These are phyloP conservation scores for Tenthredo amoena DNA, from an alignment of 2,888 invertebrate genomes.

Conservation along the genomic window DNA sequence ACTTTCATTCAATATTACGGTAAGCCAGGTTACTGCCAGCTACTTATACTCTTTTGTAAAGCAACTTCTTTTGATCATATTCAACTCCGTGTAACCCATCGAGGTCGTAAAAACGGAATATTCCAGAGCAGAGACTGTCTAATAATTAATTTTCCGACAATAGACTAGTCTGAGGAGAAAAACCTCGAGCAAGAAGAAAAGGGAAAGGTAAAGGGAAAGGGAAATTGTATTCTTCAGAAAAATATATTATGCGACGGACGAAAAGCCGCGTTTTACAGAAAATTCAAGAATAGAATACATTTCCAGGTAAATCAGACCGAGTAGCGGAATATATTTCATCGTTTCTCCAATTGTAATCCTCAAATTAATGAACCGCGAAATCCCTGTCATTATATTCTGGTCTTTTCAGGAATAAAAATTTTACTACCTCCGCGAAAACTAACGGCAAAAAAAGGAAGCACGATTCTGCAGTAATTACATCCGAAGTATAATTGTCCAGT, in stretches of 20 bases:
- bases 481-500: not conserved
- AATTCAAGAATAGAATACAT: constrained; percentile 20
- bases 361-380: not conserved
- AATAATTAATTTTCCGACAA: constrained; percentile 42
- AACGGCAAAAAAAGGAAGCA: not conserved
- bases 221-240: constrained; percentile 19
- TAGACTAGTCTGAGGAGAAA: constrained; percentile 7
- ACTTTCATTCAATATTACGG: not conserved
- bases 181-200: not conserved
- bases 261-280: not conserved
- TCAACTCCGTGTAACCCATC: not conserved
- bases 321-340: not conserved
- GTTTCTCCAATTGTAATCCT: not conserved
- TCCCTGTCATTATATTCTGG: not conserved
- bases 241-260: constrained; percentile 4
- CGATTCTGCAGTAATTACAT: not conserved
- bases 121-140: not conserved
- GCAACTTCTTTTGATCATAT: constrained; percentile 33
- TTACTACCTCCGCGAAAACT: not conserved
- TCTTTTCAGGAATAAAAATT: not conserved
- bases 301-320: not conserved
- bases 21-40: not conserved
- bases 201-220: not conserved
- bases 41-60: constrained; percentile 8
- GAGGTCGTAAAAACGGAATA: constrained; percentile 25